Evolutionary conservation across 64 coral and sea anemone species (phyloP).

Genomic region (Actinia equina): DNA sequence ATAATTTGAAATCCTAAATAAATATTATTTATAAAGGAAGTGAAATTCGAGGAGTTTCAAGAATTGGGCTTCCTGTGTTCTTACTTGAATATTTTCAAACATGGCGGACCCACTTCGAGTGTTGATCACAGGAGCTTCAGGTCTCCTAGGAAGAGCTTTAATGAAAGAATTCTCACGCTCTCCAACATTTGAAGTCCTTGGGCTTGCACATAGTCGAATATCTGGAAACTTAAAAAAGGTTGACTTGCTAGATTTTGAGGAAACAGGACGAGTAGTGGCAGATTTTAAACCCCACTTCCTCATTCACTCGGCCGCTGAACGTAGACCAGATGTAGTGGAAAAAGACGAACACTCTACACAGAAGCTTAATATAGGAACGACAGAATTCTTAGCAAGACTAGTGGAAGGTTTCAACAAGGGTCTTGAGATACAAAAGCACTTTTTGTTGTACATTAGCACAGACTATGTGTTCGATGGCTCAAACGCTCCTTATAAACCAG

Average conservation of each 20-base stretch:
- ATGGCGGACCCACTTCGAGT: slow-evolving; percentile 61
- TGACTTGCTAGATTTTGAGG: slow-evolving; percentile 73
- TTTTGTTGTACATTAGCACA: slow-evolving; percentile 86
- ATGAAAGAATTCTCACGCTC: slow-evolving; percentile 54
- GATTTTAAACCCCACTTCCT: slow-evolving; percentile 76
- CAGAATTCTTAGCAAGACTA: slow-evolving; percentile 53
- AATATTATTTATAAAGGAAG: too few species aligned
- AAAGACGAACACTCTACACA: slow-evolving; percentile 53
- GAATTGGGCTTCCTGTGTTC: slow-evolving; percentile 11
- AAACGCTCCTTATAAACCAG: slow-evolving; percentile 58
- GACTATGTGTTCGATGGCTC: slow-evolving; percentile 92
- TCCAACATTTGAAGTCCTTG: slow-evolving; percentile 53
- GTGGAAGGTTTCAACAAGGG: slow-evolving; percentile 62
- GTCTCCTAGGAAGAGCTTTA: slow-evolving; percentile 75
- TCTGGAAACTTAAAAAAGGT: slow-evolving; percentile 63
- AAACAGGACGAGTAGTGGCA: slow-evolving; percentile 48
- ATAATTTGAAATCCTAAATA: not conserved
- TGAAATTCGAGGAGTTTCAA: too few species aligned
- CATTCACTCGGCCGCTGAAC: slow-evolving; percentile 73
- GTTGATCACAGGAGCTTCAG: slow-evolving; percentile 74
- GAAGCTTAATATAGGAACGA: slow-evolving; percentile 73
- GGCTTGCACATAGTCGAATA: slow-evolving; percentile 61
- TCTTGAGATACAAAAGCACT: slow-evolving; percentile 47
- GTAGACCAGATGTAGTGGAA: slow-evolving; percentile 75
- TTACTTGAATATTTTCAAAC: not conserved